Percentiles rank a stretch among this genome's conserved stretches.
phyloP scores from a whole-genome alignment of 2,797 vertebrate species.

The Chaunax sp. region DNA sequence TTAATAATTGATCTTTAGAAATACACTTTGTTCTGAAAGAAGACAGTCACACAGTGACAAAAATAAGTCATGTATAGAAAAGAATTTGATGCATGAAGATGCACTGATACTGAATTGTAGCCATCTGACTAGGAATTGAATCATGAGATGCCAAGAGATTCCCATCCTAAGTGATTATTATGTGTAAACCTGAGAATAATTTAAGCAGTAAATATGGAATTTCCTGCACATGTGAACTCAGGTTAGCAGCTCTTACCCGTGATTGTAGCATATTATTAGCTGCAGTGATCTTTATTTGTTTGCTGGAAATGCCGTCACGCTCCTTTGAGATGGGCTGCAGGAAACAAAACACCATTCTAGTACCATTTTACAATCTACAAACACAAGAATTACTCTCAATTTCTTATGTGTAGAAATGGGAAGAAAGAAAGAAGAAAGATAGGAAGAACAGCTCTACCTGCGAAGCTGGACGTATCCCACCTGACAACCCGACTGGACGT shows the following conservation, averaged over 20 bases:
- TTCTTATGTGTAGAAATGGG: neutral
- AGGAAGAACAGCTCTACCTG: slow-evolving; percentile 61
- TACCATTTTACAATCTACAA: neutral
- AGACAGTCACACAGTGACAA: too few relatives aligned
- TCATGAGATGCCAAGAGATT: too few relatives aligned
- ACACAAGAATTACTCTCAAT: neutral
- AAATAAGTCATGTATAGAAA: too few relatives aligned
- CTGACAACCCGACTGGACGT: slow-evolving; percentile 76
- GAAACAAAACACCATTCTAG: slow-evolving; percentile 17
- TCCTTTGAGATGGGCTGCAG: slow-evolving; percentile 73
- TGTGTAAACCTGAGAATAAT: neutral
- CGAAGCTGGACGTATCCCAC: slow-evolving; percentile 71
- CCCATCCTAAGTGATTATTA: too few relatives aligned
- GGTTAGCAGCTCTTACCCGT: slow-evolving; percentile 67
- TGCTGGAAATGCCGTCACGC: slow-evolving; percentile 84
- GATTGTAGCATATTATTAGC: slow-evolving; percentile 80
- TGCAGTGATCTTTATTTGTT: slow-evolving; percentile 91
- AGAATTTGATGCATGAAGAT: too few relatives aligned
- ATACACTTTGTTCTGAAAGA: too few relatives aligned
- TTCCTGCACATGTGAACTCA: neutral
- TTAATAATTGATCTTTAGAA: too few relatives aligned
- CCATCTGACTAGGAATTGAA: too few relatives aligned
- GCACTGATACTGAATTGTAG: too few relatives aligned
- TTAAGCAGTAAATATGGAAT: neutral
- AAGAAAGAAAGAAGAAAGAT: neutral